Evolutionary conservation across 2,113 vertebrate species (phyloP).

Genomic region (Pelvicachromis taeniatus): DNA sequence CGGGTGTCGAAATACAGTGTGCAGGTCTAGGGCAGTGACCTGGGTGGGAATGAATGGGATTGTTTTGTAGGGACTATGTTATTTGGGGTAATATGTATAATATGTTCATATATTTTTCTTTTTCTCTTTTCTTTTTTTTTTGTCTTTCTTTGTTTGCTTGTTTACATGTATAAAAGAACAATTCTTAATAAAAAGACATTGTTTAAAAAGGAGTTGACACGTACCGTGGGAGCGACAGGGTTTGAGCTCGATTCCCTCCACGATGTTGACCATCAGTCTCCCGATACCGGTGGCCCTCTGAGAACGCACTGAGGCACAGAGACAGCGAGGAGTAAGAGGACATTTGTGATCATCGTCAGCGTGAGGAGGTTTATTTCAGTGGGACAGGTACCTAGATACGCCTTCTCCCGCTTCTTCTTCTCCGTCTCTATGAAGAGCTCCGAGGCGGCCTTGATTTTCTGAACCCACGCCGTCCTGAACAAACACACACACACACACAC

Average conservation of each 20-base stretch:
- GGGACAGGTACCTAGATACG: constrained; percentile 82
- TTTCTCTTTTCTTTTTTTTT: too few species aligned
- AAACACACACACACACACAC: background rate
- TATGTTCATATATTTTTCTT: too few species aligned
- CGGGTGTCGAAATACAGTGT: too few species aligned
- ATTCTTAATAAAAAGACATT: too few species aligned
- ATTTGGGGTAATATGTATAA: too few species aligned
- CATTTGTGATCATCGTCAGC: background rate
- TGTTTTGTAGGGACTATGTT: too few species aligned
- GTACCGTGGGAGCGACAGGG: constrained; percentile 95
- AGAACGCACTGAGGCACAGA: constrained; percentile 81
- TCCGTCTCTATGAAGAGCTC: constrained; percentile 99
- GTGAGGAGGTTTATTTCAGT: background rate
- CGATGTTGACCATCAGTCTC: constrained; percentile 96
- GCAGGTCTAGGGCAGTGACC: too few species aligned
- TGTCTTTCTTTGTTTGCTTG: too few species aligned
- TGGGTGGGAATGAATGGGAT: too few species aligned
- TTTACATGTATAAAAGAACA: too few species aligned
- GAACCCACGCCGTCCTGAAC: constrained; percentile 95
- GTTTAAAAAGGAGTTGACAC: too few species aligned
- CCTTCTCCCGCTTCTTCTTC: constrained; percentile 98
- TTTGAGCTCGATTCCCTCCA: constrained; percentile 96
- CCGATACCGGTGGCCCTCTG: constrained; percentile 97
- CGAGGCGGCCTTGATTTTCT: constrained; percentile 98
- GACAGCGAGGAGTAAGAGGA: background rate